Evolutionary conservation across 2,113 vertebrate genomes (phyloP), one percentile per base, ranked within the genome.

Genomic region (Odocoileus virginianus): DNA sequence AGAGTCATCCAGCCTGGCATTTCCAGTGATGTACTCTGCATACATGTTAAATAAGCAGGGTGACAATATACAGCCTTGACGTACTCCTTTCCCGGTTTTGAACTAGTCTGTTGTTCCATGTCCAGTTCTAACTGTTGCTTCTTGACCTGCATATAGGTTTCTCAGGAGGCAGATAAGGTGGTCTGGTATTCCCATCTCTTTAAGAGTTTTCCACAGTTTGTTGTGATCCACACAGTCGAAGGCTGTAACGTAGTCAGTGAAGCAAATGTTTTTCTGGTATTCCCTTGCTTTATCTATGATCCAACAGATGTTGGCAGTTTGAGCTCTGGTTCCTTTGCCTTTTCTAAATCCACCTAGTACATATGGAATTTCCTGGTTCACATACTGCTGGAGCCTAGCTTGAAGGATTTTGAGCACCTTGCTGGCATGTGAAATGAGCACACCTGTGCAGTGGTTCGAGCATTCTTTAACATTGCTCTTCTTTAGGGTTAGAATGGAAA

Each of bases 171-270:
- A 76, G 36, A 27, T 76, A 76, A 14, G 40, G 12, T 4, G 23
- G 6, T 76, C 40, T 43, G 71, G 40, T 76, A 43, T 40, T 43
- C 71, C 13, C 23, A 76, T 27, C 23, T 43, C 40, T 27, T 76
- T 27, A 27, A 43, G 71, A 76, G 40, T 43, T 76, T 76, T 76
- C 71, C 71, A 74, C 36, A 43, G 71, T 76, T 76, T 76, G 40
- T 43, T 76, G 71, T 43, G 36, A 76, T 43, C 71, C 71, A 43
- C 71, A 43, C 40, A 43, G 71, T 43, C 40, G 43, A 15, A 43
- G 40, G 40, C 40, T 76, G 6, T 43, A 43, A 12, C 2, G 0
- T 76, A 76, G 23, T 43, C 12, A 15, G 4, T 27, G 21, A 76
- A 43, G 40, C 12, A 7, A 6, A 27, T 76, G 71, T 76, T 76